Percentiles rank a stretch among this genome's conserved stretches.
Conservation (phyloP, 2,888 invertebrate species). For the Lissocephala sabroskyi region DNA sequence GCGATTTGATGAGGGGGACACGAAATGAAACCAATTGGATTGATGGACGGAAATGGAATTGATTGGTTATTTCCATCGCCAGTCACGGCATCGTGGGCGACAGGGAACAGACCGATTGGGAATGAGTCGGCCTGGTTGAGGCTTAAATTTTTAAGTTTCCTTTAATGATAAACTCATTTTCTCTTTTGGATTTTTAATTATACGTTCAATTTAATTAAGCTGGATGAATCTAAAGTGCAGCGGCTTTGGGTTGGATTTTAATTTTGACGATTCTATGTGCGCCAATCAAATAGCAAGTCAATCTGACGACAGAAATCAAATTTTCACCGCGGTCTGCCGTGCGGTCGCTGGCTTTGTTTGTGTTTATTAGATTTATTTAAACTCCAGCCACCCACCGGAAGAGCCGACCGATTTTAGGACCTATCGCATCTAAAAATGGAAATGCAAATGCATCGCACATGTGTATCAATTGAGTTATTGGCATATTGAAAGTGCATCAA, state of each 20-base stretch:
- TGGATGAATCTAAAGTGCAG: slow-evolving; percentile 13
- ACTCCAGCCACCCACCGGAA: slow-evolving; percentile 9
- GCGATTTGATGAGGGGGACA: slow-evolving; percentile 50
- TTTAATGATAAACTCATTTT: no score
- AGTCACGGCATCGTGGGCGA: no score
- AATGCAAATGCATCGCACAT: slow-evolving; percentile 10
- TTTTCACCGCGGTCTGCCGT: neutral
- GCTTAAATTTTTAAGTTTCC: no score
- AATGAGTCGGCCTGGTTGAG: no score
- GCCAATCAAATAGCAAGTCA: slow-evolving; percentile 12
- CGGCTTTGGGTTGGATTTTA: slow-evolving; percentile 9
- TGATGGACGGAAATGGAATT: slow-evolving; percentile 18
- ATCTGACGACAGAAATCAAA: slow-evolving; percentile 10
- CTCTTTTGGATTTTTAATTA: no score
- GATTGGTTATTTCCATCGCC: no score
- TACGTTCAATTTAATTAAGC: no score
- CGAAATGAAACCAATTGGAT: slow-evolving; percentile 27
- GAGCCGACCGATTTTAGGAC: slow-evolving; percentile 11
- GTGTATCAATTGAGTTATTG: slow-evolving; percentile 58
- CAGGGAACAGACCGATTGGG: no score
- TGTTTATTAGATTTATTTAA: slow-evolving; percentile 23
- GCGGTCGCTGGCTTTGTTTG: slow-evolving; percentile 7
- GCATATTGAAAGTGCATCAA: slow-evolving; percentile 36
- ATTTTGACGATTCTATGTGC: slow-evolving; percentile 11
- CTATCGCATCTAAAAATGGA: slow-evolving; percentile 12